Evolutionary conservation across 2,797 vertebrate species (phyloP).

Genomic region (Sebastolobus altivelis): DNA sequence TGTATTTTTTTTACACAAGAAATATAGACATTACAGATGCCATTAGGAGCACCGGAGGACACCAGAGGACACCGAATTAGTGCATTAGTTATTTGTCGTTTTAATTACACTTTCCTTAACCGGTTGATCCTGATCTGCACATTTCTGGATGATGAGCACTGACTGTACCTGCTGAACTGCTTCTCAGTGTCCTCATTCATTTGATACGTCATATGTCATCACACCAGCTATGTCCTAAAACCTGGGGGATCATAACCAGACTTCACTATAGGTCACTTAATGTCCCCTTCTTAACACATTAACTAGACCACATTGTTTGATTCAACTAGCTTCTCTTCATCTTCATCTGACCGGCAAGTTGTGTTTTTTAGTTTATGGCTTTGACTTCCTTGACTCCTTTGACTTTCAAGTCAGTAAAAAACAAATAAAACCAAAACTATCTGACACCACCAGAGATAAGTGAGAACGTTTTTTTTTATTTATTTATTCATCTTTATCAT

Average conservation of each 20-base stretch:
- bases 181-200: slow-evolving; percentile 5
- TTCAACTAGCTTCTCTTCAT: neutral
- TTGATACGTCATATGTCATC: neutral
- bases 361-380: neutral
- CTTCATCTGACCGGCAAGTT: neutral
- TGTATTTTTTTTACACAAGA: no score
- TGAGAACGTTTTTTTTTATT: neutral
- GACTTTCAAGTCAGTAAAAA: no score
- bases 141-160: neutral
- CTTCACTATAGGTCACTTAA: neutral
- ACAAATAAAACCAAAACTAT: neutral
- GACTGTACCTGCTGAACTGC: neutral
- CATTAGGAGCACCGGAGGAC: no score
- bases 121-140: neutral
- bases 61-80: no score
- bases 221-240: neutral
- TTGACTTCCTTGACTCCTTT: no score
- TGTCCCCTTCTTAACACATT: neutral
- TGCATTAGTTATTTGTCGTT: no score
- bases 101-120: neutral
- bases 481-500: no score
- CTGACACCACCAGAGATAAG: neutral
- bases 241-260: neutral
- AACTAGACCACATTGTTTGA: no score
- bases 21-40: no score